These are phyloP conservation scores for Rana temporaria DNA, from an alignment of 2,113 vertebrate species.

Conservation along the genomic window DNA sequence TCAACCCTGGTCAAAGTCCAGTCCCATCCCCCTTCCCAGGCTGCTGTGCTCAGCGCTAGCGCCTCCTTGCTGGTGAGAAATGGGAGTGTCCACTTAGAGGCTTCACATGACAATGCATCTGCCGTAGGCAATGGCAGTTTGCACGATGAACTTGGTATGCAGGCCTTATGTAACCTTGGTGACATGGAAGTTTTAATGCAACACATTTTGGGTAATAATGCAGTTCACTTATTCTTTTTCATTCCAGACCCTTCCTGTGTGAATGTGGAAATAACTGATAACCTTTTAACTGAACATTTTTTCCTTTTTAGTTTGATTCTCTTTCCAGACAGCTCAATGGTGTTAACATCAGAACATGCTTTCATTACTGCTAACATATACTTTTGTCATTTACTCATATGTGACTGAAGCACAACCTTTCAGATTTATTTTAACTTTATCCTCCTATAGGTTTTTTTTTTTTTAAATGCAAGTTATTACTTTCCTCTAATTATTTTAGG, in stretches of 20 bases:
- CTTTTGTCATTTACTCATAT: no score
- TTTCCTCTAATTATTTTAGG: no score
- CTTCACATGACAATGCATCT: slow-evolving; percentile 92
- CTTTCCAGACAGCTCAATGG: slow-evolving; percentile 2
- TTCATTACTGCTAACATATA: neutral
- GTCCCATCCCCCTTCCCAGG: slow-evolving; percentile 91
- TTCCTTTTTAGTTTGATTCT: neutral
- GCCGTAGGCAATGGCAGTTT: slow-evolving; percentile 92
- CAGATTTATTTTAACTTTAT: slow-evolving; percentile 21
- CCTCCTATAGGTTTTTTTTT: neutral
- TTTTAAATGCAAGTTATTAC: no score
- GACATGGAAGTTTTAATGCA: slow-evolving; percentile 67
- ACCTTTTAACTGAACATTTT: slow-evolving; percentile 6
- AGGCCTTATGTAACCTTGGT: slow-evolving; percentile 78
- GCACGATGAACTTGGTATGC: slow-evolving; percentile 95
- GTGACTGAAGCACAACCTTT: slow-evolving; percentile 27
- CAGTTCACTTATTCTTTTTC: slow-evolving; percentile 62
- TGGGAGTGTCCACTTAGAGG: slow-evolving; percentile 96
- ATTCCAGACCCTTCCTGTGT: slow-evolving; percentile 55
- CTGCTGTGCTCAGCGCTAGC: slow-evolving; percentile 92
- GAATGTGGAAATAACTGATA: slow-evolving; percentile 28
- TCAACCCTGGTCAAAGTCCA: slow-evolving; percentile 90
- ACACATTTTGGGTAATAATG: slow-evolving; percentile 64
- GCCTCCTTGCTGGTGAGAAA: slow-evolving; percentile 99
- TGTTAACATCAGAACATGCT: neutral